phyloP scores from a whole-genome alignment of 2,113 vertebrate genomes.

The Porphyrio hochstetteri region DNA sequence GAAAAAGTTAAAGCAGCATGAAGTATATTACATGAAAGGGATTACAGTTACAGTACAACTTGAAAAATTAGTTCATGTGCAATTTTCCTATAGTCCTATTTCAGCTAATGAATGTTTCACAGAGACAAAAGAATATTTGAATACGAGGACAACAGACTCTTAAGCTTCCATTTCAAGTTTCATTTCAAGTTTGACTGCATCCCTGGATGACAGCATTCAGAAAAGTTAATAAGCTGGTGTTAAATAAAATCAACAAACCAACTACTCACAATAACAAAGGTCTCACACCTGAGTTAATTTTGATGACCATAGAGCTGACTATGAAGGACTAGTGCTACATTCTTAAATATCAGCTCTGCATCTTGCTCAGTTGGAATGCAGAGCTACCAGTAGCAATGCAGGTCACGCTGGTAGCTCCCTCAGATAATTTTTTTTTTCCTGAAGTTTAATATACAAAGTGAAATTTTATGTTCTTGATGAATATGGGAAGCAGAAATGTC shows the following conservation, averaged over 20 bases:
- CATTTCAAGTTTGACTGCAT: not conserved
- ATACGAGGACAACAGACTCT: not conserved
- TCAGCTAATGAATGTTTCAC: not conserved
- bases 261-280: not conserved
- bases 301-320: not conserved
- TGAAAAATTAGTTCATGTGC: not conserved
- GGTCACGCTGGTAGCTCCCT: not conserved
- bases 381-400: not conserved
- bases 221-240: not conserved
- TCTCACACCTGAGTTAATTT: not conserved
- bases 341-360: not conserved
- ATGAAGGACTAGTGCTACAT: not conserved
- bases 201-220: not conserved
- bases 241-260: not conserved
- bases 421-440: not conserved
- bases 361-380: not conserved
- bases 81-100: not conserved
- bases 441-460: not conserved
- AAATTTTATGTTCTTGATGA: not conserved
- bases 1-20: not conserved
- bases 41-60: not conserved
- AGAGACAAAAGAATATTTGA: not conserved
- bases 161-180: not conserved
- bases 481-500: not conserved
- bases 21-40: not conserved